Base-by-base conservation (phyloP, 53 echinoderm and acorn worm species). In the Hippasteria phrygiana region DNA sequence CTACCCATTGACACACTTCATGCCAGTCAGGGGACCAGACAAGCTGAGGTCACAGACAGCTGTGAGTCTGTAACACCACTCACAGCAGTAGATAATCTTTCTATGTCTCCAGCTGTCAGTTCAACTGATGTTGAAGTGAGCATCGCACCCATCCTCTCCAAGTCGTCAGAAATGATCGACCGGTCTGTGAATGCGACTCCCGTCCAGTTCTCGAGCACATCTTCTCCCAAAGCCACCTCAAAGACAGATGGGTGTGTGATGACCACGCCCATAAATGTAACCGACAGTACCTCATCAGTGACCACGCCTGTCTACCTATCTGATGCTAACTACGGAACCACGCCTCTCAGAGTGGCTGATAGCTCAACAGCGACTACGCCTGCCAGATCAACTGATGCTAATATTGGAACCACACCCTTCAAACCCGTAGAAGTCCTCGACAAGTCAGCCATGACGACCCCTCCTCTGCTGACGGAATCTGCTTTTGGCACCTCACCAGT, bases 391-490 rank as follows among this genome's bases (percentile, higher is more conserved):
- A 24, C 71, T 39, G 89, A 84, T 73, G 29, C 77, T 28, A 14
- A 42, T 29, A 81, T 76, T 26, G 89, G 77, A 33, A 92, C 83
- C 71, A 87, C 93, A 10, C 93, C 93, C 10, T 18, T 87, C 56
- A 20, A 34, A 38, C 39, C 55, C 18, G 55, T 56, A 29, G 55
- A 56, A 1, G 56, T 56, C 3, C 20, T 20, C 20, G 8, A 56
- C 59, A 56, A 38, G 38, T 55, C 56, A n/a, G 51, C 50, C 32
- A 22, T 0, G 1, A 46, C 22, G 64, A 83, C 83, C 47, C 69
- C 20, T 5, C 27, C 27, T 47, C 32, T 16, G 18, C 31, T 47
- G 46, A 27, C 2, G 24, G 83, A 82, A 20, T 43, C 47, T 20
- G 64, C 65, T 32, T 27, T 67, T 3, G 83, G 65, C 2, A 82